A percentile compares a stretch with the other conserved stretches of the same genome.
These are phyloP conservation scores for Mythimna loreyi DNA, from an alignment of 2,888 invertebrate species.

Conservation along the genomic window DNA sequence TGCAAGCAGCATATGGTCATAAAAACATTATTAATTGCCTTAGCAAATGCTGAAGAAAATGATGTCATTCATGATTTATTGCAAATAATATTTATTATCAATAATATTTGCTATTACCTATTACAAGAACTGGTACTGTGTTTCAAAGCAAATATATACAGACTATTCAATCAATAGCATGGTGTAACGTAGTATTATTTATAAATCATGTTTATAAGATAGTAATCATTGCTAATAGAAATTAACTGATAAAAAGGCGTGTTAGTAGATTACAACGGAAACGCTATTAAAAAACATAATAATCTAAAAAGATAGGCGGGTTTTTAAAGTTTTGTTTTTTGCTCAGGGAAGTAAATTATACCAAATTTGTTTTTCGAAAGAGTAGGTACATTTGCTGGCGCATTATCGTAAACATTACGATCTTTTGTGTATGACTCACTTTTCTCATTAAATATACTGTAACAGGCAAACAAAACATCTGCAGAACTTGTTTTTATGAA, in stretches of 20 bases:
- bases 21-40: constrained; percentile 23
- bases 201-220: constrained; percentile 9
- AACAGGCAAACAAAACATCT: neutral
- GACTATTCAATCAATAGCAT: neutral
- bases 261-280: constrained; percentile 16
- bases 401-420: neutral
- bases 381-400: neutral
- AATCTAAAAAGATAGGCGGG: constrained; percentile 28
- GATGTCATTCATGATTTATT: constrained; percentile 17
- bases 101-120: constrained; percentile 11
- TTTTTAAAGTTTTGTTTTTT: constrained; percentile 13
- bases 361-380: constrained; percentile 12
- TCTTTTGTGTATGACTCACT: constrained; percentile 3
- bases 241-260: constrained; percentile 28
- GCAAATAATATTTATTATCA: constrained; percentile 15
- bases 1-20: neutral
- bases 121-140: constrained; percentile 8
- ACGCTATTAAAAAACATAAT: constrained; percentile 8
- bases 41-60: constrained; percentile 23
- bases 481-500: neutral
- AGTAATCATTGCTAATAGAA: constrained; percentile 20
- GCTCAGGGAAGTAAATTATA: constrained; percentile 14
- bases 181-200: neutral
- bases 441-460: constrained; percentile 1
- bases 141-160: constrained; percentile 5